Evolutionary conservation across 2,888 invertebrate genomes (phyloP).

Genomic region (Luffia ferchaultella): DNA sequence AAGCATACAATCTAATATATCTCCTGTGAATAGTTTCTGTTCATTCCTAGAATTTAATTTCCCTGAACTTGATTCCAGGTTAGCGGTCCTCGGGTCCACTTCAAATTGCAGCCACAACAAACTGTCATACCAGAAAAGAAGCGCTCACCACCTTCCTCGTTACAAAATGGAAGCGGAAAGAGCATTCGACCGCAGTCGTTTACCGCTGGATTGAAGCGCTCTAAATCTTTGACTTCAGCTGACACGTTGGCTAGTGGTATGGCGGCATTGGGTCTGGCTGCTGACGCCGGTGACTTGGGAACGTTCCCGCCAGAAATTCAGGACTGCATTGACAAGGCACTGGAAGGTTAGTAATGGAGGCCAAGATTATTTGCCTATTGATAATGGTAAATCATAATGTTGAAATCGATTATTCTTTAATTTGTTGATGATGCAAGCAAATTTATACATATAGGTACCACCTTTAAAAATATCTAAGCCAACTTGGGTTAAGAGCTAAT

Average conservation of each 20-base stretch:
- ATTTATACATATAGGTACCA: no score
- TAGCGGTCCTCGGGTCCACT: conserved; percentile 65
- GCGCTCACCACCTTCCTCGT: conserved; percentile 47
- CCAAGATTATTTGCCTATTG: no score
- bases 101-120: conserved; percentile 60
- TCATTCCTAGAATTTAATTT: no score
- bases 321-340: conserved; percentile 75
- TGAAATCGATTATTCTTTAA: no score
- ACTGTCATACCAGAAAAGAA: conserved; percentile 49
- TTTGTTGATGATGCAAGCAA: conserved; percentile 3
- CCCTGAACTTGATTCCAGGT: neutral
- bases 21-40: no score
- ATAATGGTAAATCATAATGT: no score
- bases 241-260: conserved; percentile 74
- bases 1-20: no score
- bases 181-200: conserved; percentile 48
- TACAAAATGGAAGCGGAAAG: conserved; percentile 52
- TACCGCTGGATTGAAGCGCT: conserved; percentile 73
- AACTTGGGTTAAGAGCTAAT: no score
- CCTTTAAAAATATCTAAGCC: no score
- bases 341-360: conserved; percentile 66
- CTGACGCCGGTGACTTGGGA: conserved; percentile 79
- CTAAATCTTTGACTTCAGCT: conserved; percentile 82
- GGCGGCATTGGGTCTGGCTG: conserved; percentile 72
- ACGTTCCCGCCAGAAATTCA: conserved; percentile 79